These are phyloP conservation scores for Conus canariensis DNA, from an alignment of 2,888 invertebrate species.

Conservation along the genomic window DNA sequence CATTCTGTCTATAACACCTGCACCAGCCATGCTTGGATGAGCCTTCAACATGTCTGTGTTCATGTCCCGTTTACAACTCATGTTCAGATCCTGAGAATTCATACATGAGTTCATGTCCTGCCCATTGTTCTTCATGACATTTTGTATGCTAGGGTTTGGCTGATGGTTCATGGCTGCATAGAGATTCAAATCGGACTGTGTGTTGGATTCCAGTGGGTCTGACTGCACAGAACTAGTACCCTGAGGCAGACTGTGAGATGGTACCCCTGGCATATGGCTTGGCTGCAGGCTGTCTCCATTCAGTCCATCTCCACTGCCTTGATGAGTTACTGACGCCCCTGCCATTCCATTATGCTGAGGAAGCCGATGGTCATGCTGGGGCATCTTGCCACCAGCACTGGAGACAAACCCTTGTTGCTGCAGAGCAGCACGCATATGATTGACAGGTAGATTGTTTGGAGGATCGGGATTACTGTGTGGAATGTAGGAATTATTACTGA, in stretches of 20 bases:
- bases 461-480: too few relatives aligned
- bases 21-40: not conserved
- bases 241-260: not conserved
- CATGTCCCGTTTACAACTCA: not conserved
- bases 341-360: not conserved
- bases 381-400: constrained; percentile 39
- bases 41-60: constrained; percentile 29
- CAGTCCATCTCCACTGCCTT: not conserved
- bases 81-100: too few relatives aligned
- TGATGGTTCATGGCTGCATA: not conserved
- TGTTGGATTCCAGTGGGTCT: not conserved
- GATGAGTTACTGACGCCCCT: not conserved
- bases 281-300: not conserved
- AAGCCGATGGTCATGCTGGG: constrained; percentile 49
- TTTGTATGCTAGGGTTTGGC: not conserved
- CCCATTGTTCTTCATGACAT: not conserved
- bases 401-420: constrained; percentile 32
- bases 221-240: not conserved
- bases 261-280: not conserved
- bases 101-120: not conserved
- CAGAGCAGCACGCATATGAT: constrained; percentile 34
- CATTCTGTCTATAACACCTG: not conserved
- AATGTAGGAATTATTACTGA: not conserved
- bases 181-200: not conserved
- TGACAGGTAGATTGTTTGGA: not conserved